Evolutionary conservation across 37 sponge, comb jelly and placozoan species (phyloP).

Genomic region (Halisarca cf. caerulea): DNA sequence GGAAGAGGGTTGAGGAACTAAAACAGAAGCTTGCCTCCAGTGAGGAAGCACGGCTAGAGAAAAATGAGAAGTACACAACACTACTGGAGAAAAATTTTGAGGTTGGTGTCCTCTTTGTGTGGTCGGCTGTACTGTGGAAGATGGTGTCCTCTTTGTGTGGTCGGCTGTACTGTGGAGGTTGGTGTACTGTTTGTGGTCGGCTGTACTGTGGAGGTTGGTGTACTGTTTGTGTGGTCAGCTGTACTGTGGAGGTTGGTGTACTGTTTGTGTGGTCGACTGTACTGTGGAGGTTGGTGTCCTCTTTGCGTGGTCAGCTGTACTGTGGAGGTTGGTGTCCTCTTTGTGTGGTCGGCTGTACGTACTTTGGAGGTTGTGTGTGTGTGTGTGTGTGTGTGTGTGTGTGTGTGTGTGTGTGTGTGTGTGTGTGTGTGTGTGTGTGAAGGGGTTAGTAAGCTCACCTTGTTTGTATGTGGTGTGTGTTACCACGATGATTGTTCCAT

Average conservation of each 20-base stretch:
- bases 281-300: too few species aligned
- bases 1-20: slow-evolving; percentile 4
- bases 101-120: background rate
- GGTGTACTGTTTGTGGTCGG: background rate
- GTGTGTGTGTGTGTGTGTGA: too few species aligned
- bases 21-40: background rate
- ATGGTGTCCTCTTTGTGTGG: background rate
- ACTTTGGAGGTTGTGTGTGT: too few species aligned
- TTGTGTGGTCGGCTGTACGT: too few species aligned
- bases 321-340: too few species aligned
- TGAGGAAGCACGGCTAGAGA: background rate
- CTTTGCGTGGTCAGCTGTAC: too few species aligned
- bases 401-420: too few species aligned
- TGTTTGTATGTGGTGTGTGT: too few species aligned
- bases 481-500: too few species aligned
- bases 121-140: background rate
- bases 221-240: background rate
- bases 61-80: background rate
- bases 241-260: background rate
- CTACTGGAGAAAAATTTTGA: too few species aligned
- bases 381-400: too few species aligned
- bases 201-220: background rate
- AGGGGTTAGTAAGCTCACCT: too few species aligned
- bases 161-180: background rate
- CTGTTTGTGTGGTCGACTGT: background rate